These are phyloP conservation scores for Aleiodes sp. DNA, from an alignment of 1,140 invertebrate genomes.

Conservation along the genomic window DNA sequence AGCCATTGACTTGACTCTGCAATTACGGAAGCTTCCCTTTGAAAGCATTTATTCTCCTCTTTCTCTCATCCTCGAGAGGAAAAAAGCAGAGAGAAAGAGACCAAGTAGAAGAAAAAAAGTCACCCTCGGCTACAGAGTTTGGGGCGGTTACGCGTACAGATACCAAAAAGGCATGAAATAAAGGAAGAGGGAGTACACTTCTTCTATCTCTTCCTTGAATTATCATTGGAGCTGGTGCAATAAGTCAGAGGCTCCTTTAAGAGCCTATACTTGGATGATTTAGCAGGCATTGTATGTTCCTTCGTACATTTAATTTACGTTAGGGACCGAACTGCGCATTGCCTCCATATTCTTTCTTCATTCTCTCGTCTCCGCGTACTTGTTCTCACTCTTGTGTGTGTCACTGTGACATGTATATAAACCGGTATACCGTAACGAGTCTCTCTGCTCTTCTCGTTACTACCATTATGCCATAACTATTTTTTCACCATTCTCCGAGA, in stretches of 20 bases:
- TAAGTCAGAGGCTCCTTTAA: conserved; percentile 45
- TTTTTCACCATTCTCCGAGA: conserved; percentile 42
- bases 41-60: background rate
- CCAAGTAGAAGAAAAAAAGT: conserved; percentile 1
- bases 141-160: background rate
- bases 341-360: conserved; percentile 10
- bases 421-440: conserved; percentile 46
- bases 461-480: conserved; percentile 48
- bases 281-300: conserved; percentile 50
- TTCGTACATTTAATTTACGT: conserved; percentile 56
- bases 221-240: conserved; percentile 33
- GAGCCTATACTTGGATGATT: conserved; percentile 50
- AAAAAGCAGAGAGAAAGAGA: background rate
- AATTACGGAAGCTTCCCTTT: conserved; percentile 11
- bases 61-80: background rate
- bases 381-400: background rate
- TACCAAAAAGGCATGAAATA: background rate
- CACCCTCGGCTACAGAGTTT: background rate
- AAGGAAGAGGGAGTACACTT: conserved; percentile 8
- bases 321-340: conserved; percentile 28
- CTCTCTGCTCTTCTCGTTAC: conserved; percentile 40
- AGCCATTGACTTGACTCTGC: background rate
- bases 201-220: background rate
- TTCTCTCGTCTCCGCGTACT: conserved; percentile 15
- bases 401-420: background rate